Evolutionary conservation across 2,113 vertebrate species (phyloP).

Genomic region (Balaenoptera acutorostrata): DNA sequence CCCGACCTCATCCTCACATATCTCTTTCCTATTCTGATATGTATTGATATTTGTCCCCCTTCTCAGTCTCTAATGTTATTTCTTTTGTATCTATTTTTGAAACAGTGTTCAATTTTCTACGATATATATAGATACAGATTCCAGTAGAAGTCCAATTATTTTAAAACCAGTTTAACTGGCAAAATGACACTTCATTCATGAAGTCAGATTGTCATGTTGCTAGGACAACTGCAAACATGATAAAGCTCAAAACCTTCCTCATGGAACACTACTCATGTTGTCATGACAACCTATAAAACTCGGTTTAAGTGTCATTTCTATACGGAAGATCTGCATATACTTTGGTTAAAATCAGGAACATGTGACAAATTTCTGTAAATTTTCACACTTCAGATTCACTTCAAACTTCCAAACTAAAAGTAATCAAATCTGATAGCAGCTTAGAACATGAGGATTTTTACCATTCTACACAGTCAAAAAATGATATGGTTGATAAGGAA

Average conservation of each 20-base stretch:
- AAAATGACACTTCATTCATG: background rate
- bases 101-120: background rate
- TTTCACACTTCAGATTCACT: conserved; percentile 28
- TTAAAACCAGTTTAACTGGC: conserved; percentile 48
- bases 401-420: background rate
- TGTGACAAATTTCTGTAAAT: background rate
- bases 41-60: background rate
- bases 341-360: conserved; percentile 37
- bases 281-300: conserved; percentile 46
- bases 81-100: background rate
- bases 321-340: background rate
- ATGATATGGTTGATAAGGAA: background rate
- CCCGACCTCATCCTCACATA: background rate
- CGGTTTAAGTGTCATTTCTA: background rate
- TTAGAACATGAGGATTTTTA: conserved; percentile 5
- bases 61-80: background rate
- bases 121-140: background rate
- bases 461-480: background rate
- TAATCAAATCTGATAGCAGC: background rate
- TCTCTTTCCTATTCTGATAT: background rate
- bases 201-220: conserved; percentile 39
- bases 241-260: conserved; percentile 4
- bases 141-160: background rate
- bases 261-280: background rate
- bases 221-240: conserved; percentile 48